Conservation (phyloP, 2,113 vertebrate genomes). For the Xerus inauris region DNA sequence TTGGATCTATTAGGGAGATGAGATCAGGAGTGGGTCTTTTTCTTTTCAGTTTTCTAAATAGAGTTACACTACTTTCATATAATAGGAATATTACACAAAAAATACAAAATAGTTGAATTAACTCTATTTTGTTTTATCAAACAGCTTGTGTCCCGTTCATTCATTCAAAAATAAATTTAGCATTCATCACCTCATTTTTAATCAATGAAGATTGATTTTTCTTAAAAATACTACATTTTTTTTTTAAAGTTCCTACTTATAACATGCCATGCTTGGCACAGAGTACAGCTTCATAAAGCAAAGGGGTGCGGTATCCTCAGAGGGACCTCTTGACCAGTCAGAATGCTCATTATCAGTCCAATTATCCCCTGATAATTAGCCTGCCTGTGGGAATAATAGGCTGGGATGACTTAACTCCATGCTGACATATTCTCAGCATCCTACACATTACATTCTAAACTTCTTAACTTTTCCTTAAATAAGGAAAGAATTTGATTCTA, state of each 20-base stretch:
- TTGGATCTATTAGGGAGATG: background rate
- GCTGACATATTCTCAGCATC: slow-evolving; percentile 57
- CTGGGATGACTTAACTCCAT: slow-evolving; percentile 52
- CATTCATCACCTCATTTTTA: background rate
- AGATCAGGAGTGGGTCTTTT: background rate
- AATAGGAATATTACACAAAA: slow-evolving; percentile 19
- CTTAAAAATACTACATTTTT: background rate
- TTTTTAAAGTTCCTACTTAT: slow-evolving; percentile 38
- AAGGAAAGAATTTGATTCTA: slow-evolving; percentile 54
- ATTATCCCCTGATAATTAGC: slow-evolving; percentile 77
- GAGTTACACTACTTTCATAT: slow-evolving; percentile 37
- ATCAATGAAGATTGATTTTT: slow-evolving; percentile 37
- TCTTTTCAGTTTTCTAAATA: slow-evolving; percentile 25
- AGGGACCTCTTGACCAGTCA: slow-evolving; percentile 49
- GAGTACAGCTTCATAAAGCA: slow-evolving; percentile 20
- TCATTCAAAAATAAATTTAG: slow-evolving; percentile 49
- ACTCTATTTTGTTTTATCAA: background rate
- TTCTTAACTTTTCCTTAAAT: slow-evolving; percentile 71
- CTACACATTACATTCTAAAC: slow-evolving; percentile 65
- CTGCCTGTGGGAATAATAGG: slow-evolving; percentile 71
- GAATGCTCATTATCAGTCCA: slow-evolving; percentile 72
- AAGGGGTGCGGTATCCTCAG: background rate
- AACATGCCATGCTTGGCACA: background rate
- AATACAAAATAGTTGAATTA: background rate
- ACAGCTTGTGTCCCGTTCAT: background rate